Base-by-base conservation (phyloP, 2,797 vertebrate genomes). In the Distichodus sexfasciatus region DNA sequence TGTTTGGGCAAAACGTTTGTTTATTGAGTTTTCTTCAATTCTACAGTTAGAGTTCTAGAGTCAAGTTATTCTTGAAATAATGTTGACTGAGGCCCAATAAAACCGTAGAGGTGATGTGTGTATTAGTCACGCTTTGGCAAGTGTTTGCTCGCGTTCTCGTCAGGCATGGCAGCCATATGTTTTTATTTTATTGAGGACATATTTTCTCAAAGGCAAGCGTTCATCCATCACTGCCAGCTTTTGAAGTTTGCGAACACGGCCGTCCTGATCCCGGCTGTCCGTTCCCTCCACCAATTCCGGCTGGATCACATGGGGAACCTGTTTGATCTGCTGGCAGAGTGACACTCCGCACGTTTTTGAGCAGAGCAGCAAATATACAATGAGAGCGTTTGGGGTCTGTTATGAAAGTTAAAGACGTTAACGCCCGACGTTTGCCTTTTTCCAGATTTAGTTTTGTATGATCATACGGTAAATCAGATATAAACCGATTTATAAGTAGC, bases 401-500 rank as follows among this genome's bases (percentile, higher is more conserved):
- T n/a, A n/a, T n/a, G n/a, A n/a, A n/a, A n/a, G n/a, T n/a, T n/a
- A n/a, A n/a, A n/a, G n/a, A n/a, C n/a, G n/a, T n/a, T n/a, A n/a
- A n/a, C n/a, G n/a, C n/a, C n/a, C n/a, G n/a, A n/a, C n/a, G n/a
- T n/a, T n/a, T n/a, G n/a, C n/a, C n/a, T n/a, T n/a, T n/a, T n/a
- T n/a, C n/a, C n/a, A n/a, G n/a, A n/a, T n/a, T n/a, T n/a, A n/a
- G n/a, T n/a, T n/a, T n/a, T n/a, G n/a, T n/a, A n/a, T n/a, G n/a
- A n/a, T n/a, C n/a, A n/a, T n/a, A n/a, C n/a, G 63, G 41, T 38
- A 62, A 41, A 68, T 36, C 19, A 36, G 40, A 62, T 54, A 29
- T 46, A 61, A 73, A 47, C 51, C 31, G 6, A n/a, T 35, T 54
- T 69, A 36, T 69, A 74, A 69, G 50, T 57, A 69, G 66, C 64